Evolutionary conservation across 1,140 invertebrate species (phyloP).

Genomic region (Bactericera cockerelli): DNA sequence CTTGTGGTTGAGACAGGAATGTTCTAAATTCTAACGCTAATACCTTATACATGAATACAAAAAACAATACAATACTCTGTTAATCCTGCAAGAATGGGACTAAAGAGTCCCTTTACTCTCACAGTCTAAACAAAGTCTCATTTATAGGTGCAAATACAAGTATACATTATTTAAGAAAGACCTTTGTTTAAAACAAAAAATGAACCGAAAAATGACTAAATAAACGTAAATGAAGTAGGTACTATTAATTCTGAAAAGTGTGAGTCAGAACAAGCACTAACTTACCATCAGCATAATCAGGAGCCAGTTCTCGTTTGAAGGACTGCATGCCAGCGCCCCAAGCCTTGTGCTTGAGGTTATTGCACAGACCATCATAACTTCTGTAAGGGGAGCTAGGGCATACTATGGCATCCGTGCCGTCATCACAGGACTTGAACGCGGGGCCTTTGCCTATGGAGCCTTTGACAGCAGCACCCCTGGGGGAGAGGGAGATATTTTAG

Average conservation of each 20-base stretch:
- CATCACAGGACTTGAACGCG: conserved; percentile 8
- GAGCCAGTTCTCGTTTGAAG: conserved; percentile 50
- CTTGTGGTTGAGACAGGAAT: too few species aligned
- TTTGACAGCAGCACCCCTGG: neutral
- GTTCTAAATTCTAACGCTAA: too few species aligned
- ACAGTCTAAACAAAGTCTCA: too few species aligned
- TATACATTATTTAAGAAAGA: too few species aligned
- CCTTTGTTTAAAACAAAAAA: conserved; percentile 18
- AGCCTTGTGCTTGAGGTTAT: conserved; percentile 45
- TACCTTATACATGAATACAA: too few species aligned
- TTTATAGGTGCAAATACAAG: too few species aligned
- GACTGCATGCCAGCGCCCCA: conserved; percentile 60
- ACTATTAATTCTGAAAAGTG: too few species aligned
- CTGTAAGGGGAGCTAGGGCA: conserved; percentile 39
- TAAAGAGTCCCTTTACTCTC: too few species aligned
- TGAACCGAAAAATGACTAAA: conserved; percentile 14
- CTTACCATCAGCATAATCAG: conserved; percentile 61
- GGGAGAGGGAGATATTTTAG: neutral
- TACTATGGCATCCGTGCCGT: conserved; percentile 9
- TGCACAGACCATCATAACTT: conserved; percentile 60
- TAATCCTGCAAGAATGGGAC: too few species aligned
- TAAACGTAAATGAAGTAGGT: too few species aligned
- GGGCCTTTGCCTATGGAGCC: conserved; percentile 6
- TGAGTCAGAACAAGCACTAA: conserved; percentile 2
- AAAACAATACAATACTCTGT: too few species aligned